phyloP scores from a whole-genome alignment of 2,113 vertebrate species.

The Pterocles burchelli region DNA sequence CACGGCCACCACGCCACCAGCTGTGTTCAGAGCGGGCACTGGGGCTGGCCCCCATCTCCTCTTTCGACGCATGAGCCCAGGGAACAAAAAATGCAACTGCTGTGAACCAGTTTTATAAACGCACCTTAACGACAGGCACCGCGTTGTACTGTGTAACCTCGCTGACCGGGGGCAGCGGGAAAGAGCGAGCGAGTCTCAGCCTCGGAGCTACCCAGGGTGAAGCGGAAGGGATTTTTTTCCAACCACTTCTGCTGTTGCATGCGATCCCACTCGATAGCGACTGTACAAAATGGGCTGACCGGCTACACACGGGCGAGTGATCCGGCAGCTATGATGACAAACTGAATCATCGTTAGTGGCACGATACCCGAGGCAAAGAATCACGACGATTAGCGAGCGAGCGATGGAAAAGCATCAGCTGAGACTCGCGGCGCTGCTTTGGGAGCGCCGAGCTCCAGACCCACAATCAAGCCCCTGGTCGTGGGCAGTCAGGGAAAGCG shows the following conservation, averaged over 20 bases:
- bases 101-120: not conserved
- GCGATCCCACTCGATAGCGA: not conserved
- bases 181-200: not conserved
- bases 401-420: not conserved
- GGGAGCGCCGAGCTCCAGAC: not conserved
- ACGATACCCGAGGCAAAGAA: not conserved
- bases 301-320: not conserved
- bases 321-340: not conserved
- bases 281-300: not conserved
- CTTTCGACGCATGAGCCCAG: not conserved
- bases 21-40: not conserved
- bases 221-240: not conserved
- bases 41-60: not conserved
- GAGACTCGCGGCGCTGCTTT: not conserved
- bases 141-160: not conserved
- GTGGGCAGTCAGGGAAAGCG: not conserved
- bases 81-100: not conserved
- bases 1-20: not conserved
- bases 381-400: rapidly evolving
- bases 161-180: not conserved
- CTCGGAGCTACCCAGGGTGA: not conserved
- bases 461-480: not conserved
- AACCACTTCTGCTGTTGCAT: not conserved
- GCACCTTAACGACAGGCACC: too few relatives aligned
- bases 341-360: not conserved